Base-by-base conservation (phyloP, 2,888 invertebrate species). In the Cinara cedri region DNA sequence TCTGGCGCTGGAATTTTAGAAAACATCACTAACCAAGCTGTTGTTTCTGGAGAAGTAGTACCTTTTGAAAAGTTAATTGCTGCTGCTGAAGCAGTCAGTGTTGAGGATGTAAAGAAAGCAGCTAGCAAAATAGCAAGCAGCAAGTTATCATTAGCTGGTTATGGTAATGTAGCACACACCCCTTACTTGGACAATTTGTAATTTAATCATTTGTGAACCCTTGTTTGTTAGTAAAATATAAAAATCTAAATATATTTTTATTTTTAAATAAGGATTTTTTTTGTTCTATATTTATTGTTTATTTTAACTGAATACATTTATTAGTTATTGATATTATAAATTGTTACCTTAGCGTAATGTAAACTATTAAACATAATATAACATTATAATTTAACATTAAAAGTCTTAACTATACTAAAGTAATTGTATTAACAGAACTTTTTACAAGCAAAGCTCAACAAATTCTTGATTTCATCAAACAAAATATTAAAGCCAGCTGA, bases 111-210 rank as follows among this genome's bases (percentile, higher is more conserved):
- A 66, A 87, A 89, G 55, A 87, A 96, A 94, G 92, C 91, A 83
- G 90, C 93, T 44, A 88, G 88, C 82, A 91, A 90, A 86, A 89
- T 92, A 62, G 87, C 89, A 24, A 89, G 87, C 82, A 90, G 90
- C 78, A 93, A 92, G 85, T 85, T 95, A 62, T 90, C 94, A 1
- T 89, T 97, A 86, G 95, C 92, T 80, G 91, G 94, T 26, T 90
- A 93, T 74, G 97, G 97, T 82, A 91, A 94, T 86, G 87, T 96
- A 82, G 86, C 87, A 75, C 88, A 89, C 84, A 93, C 95, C 82
- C 97, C 96, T 72, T 93, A 93, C 85, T 85, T 91, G 82, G 93
- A 93, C n/a, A 72, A 55, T 72, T 78, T 82, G 68, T 81, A 81
- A 68, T 70, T 70, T 62, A 60, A 70, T 60, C 57, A 9, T 42